Base-by-base conservation (phyloP, 1,140 invertebrate species). In the Cydia splendana region DNA sequence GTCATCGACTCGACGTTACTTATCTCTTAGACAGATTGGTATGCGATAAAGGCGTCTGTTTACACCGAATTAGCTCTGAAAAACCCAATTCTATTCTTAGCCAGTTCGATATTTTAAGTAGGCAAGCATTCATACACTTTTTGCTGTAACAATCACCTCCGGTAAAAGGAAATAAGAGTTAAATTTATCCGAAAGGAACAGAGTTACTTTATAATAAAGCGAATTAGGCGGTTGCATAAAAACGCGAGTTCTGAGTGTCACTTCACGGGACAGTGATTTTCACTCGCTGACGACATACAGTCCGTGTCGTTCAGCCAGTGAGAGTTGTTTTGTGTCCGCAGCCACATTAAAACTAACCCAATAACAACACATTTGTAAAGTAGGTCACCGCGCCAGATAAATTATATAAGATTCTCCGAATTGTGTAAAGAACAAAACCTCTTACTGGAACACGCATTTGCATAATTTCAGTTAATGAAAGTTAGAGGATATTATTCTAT, bases 401-500 rank as follows among this genome's bases (percentile, higher is more conserved):
- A 15, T 71, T 71, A 71, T 38, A 71, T 71, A 71, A 71, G 67
- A 71, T 71, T 38, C 67, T 45, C 67, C n/a, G 67, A 71, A 71
- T 71, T 71, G n/a, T 71, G 67, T 71, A 34, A n/a, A 71, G 30
- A 71, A 71, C 67, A 71, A 71, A 45, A 18, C 67, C 15, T 38
- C 30, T 71, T 42, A 38, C 67, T 71, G 67, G 67, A 71, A 71
- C 67, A 71, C 15, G 30, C 67, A 71, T 71, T 71, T 45, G 67
- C 67, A 71, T 71, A 71, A 71, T 71, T 71, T 71, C 15, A 71
- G 67, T 10, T 71, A 71, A 71, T 71, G 67, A 71, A 71, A 71
- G 67, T 38, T 42, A 15, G 67, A 18, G 34, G 67, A 12, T 71
- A 71, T 71, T 71, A 38, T 71, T 71, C 67, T 71, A 71, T 71